These are phyloP conservation scores for Disparrhopalites patrizii DNA, from an alignment of 2,888 invertebrate genomes.

Conservation along the genomic window DNA sequence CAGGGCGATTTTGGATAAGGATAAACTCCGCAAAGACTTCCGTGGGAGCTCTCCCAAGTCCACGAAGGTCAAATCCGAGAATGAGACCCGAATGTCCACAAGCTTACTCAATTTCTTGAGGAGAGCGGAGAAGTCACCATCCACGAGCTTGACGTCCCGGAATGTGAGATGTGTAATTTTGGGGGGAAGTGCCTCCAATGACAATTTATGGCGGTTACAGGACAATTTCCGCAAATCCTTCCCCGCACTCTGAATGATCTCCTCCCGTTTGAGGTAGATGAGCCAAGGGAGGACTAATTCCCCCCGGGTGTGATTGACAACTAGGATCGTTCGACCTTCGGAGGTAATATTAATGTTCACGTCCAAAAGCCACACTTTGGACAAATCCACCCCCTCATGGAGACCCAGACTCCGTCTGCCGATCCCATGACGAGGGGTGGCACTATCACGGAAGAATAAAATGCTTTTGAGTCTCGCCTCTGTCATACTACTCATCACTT, in stretches of 20 bases:
- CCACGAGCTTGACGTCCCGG: slow-evolving; percentile 18
- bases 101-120: slow-evolving; percentile 13
- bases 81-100: slow-evolving; percentile 15
- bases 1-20: slow-evolving; percentile 11
- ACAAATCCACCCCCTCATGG: slow-evolving; percentile 6
- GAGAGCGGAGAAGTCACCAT: slow-evolving; percentile 15
- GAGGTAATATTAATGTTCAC: slow-evolving; percentile 15
- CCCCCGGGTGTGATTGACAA: slow-evolving; percentile 14
- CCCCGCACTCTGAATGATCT: slow-evolving; percentile 22
- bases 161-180: slow-evolving; percentile 23
- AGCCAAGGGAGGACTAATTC: slow-evolving; percentile 26
- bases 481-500: slow-evolving; percentile 4
- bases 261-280: slow-evolving; percentile 18
- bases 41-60: slow-evolving; percentile 8
- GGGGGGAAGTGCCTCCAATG: slow-evolving; percentile 1
- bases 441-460: slow-evolving; percentile 18
- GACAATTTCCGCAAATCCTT: slow-evolving; percentile 16
- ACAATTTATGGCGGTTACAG: slow-evolving; percentile 19
- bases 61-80: neutral
- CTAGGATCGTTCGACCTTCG: slow-evolving; percentile 8
- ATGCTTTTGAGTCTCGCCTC: slow-evolving; percentile 18
- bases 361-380: slow-evolving; percentile 12
- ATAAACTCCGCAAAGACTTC: slow-evolving; percentile 14
- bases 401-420: neutral
- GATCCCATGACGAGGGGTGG: neutral